Conservation (phyloP, 2,888 invertebrate species). For the Apodemia hepburni region DNA sequence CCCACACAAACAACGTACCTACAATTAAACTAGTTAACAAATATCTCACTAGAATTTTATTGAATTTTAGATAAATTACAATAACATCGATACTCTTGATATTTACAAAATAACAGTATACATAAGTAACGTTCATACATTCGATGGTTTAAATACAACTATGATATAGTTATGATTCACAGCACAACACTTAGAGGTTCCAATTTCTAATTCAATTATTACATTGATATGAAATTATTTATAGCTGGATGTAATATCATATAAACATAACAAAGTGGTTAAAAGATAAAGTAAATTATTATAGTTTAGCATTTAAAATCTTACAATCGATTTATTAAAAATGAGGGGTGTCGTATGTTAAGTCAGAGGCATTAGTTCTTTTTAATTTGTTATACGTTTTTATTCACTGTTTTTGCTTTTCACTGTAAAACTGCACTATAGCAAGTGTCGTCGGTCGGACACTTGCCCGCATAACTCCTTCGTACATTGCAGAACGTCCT, state of each 20-base stretch:
- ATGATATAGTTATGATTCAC: not conserved
- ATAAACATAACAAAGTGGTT: not conserved
- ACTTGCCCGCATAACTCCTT: no score
- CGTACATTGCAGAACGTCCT: no score
- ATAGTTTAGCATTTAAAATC: no score
- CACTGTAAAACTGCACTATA: no score
- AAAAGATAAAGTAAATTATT: no score
- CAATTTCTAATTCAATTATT: not conserved
- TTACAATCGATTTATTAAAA: no score
- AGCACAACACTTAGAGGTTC: constrained; percentile 9
- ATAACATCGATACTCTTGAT: constrained; percentile 13
- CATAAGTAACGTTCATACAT: constrained; percentile 7
- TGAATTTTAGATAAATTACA: constrained; percentile 17
- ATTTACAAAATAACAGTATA: constrained; percentile 8
- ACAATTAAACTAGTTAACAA: constrained; percentile 20
- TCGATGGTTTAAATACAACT: constrained; percentile 2
- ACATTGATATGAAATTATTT: not conserved
- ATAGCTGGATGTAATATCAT: not conserved
- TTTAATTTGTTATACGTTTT: no score
- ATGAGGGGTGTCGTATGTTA: no score
- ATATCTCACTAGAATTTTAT: constrained; percentile 26
- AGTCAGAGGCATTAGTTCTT: no score
- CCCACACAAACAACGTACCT: not conserved
- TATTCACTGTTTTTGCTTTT: no score
- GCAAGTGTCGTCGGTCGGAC: no score